phyloP scores from a whole-genome alignment of 2,888 invertebrate species.

The Myathropa florea region DNA sequence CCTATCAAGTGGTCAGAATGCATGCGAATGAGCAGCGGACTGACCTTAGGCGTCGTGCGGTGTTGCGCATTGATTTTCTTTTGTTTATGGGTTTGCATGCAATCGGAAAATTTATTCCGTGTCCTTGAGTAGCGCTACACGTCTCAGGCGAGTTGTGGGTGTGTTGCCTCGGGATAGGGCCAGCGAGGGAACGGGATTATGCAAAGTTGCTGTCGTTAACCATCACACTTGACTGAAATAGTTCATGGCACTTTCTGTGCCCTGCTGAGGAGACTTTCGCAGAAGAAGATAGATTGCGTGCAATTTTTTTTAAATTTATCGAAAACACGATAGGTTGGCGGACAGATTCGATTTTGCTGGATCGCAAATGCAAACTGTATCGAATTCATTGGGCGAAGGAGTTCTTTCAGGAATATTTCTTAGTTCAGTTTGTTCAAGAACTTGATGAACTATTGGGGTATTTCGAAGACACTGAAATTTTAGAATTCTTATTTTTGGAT shows the following conservation, averaged over 20 bases:
- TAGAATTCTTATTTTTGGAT: too few species aligned
- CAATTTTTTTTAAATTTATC: too few species aligned
- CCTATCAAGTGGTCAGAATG: neutral
- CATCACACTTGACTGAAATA: neutral
- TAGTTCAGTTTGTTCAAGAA: too few species aligned
- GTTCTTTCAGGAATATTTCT: too few species aligned
- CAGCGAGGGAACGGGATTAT: too few species aligned
- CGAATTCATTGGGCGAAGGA: too few species aligned
- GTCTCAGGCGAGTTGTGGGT: slow-evolving; percentile 20
- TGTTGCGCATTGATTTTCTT: slow-evolving; percentile 25
- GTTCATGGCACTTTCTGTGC: neutral
- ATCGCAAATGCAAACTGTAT: too few species aligned
- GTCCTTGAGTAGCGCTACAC: slow-evolving; percentile 24
- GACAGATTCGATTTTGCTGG: too few species aligned
- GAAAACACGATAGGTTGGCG: too few species aligned
- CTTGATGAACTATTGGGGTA: too few species aligned
- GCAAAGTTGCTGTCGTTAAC: neutral
- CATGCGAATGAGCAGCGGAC: neutral
- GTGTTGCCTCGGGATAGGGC: neutral
- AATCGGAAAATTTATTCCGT: slow-evolving; percentile 3
- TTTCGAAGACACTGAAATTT: too few species aligned
- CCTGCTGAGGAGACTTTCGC: neutral
- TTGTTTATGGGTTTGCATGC: slow-evolving; percentile 29
- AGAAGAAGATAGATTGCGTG: too few species aligned
- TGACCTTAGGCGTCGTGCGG: neutral